These are phyloP conservation scores for Stichodactyla mertensii DNA, from an alignment of 64 coral and sea anemone species.

Conservation along the genomic window DNA sequence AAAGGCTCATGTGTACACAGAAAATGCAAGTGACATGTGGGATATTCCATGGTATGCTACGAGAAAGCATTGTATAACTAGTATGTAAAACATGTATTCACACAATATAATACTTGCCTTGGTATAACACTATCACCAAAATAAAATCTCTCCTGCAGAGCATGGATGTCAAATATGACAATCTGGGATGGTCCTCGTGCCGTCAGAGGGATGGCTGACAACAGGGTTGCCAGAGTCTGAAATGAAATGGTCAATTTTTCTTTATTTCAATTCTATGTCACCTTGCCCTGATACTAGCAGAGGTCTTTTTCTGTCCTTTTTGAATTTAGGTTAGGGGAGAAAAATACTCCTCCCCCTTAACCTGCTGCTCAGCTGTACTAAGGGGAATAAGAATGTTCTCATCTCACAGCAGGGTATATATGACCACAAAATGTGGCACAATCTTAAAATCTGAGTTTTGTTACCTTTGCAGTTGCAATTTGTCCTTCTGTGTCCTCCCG, in stretches of 20 bases:
- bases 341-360: no score
- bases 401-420: neutral
- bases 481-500: conserved; percentile 83
- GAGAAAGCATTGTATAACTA: no score
- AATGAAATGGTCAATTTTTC: neutral
- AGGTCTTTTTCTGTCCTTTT: no score
- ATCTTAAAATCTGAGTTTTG: neutral
- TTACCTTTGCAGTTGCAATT: conserved; percentile 96
- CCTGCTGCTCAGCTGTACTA: neutral
- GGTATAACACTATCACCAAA: conserved; percentile 95
- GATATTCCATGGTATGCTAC: no score
- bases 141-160: conserved; percentile 92
- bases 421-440: neutral
- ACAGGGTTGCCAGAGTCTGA: conserved; percentile 78
- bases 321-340: no score
- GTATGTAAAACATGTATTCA: neutral
- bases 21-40: no score
- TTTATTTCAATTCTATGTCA: no score
- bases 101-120: conserved; percentile 40
- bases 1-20: no score
- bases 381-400: no score
- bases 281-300: no score
- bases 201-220: conserved; percentile 85
- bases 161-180: conserved; percentile 95
- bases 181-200: conserved; percentile 93